phyloP scores from a whole-genome alignment of 2,888 invertebrate species.

The Rutpela maculata region DNA sequence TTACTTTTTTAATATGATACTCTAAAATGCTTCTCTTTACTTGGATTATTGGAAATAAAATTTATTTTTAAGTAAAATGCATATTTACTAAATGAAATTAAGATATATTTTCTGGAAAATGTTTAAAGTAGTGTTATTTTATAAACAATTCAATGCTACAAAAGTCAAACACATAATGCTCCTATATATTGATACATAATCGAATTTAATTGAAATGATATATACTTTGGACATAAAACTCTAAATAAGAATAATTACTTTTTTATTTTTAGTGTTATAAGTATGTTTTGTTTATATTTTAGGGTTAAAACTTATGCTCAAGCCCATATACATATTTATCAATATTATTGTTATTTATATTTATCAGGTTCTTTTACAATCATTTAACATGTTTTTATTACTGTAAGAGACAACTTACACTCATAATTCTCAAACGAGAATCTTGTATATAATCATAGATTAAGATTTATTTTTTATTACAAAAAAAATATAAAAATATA shows the following conservation, averaged over 20 bases:
- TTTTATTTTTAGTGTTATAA: conserved; percentile 1
- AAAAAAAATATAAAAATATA: conserved; percentile 20
- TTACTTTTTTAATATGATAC: too few relatives aligned
- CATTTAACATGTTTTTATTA: conserved; percentile 15
- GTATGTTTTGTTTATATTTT: conserved; percentile 20
- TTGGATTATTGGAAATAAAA: too few relatives aligned
- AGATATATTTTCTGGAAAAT: too few relatives aligned
- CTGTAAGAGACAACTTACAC: conserved; percentile 25
- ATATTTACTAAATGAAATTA: too few relatives aligned
- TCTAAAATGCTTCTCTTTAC: too few relatives aligned
- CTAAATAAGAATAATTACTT: background rate
- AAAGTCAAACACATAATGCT: background rate
- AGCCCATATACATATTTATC: conserved; percentile 31
- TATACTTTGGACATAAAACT: background rate
- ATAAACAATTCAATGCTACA: background rate
- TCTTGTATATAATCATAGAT: conserved; percentile 59
- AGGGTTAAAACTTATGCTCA: conserved; percentile 33
- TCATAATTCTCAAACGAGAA: conserved; percentile 20
- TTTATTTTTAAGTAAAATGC: too few relatives aligned
- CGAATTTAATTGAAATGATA: background rate
- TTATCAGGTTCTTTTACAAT: conserved; percentile 19
- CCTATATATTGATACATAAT: background rate
- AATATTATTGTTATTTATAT: conserved; percentile 31
- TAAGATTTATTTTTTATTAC: conserved; percentile 56
- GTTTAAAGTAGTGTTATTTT: background rate